Base-by-base conservation (phyloP, 2,888 invertebrate species). In the Tigriopus californicus region DNA sequence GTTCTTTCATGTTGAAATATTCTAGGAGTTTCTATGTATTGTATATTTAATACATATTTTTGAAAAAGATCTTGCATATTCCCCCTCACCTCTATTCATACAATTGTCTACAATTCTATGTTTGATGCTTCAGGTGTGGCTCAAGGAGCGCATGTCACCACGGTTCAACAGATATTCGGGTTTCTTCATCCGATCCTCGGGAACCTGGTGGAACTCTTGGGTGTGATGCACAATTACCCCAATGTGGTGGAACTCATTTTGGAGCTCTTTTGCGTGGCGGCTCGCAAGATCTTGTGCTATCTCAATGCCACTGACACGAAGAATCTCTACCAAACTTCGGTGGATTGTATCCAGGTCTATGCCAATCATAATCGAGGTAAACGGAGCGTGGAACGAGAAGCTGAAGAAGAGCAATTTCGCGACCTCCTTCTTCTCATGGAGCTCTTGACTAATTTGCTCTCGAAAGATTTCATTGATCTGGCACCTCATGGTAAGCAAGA, bases 351-450 rank as follows among this genome's bases (percentile, higher is more conserved):
- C n/a, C 41, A 22, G 11, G 60, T 62, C 13, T 67, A 62, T 64
- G 63, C 69, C 55, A 63, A 66, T 60, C 66, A 69, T 66, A 65
- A 68, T 62, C 65, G 64, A 59, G 66, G 69, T 41, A 57, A 62
- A 40, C 61, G 64, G n/a, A 63, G 65, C 18, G 55, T 65, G 33
- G 65, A 67, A 51, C 67, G 68, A 46, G 65, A 68, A 33, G 80
- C 80, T 13, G 83, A 84, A 58, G 88, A 88, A 66, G 85, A 80
- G 63, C 77, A 77, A 55, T 80, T 76, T 65, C 77, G 83, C 71
- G 89, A 89, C 67, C 79, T 90, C 64, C 76, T 82, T 58, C 74
- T 86, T 4, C 75, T 90, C 11, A 80, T 90, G 78, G 83, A 89
- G 66, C 73, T 90, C 61, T 74, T 87, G 18, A 76, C 75, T 2